A percentile compares a stretch with the other conserved stretches of the same genome.
These are phyloP conservation scores for Hemicentrotus pulcherrimus DNA, from an alignment of 35 echinoderm and acorn worm species.

Conservation along the genomic window DNA sequence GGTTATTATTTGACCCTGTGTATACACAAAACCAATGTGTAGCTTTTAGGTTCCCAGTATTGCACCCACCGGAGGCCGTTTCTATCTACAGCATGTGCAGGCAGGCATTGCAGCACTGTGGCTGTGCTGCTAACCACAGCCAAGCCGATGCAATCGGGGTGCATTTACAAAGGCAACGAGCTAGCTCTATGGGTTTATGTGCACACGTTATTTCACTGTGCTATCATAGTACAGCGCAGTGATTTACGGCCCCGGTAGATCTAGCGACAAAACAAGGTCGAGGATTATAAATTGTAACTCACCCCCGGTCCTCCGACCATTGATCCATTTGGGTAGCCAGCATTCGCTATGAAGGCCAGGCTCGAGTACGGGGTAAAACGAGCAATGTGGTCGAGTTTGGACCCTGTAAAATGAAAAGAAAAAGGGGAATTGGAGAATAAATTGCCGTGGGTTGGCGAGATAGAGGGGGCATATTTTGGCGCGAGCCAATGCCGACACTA, in stretches of 20 bases:
- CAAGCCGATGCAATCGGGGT: not conserved
- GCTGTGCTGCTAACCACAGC: not conserved
- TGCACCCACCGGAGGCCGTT: not conserved
- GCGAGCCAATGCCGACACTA: not conserved
- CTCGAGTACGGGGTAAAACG: slow-evolving; percentile 57
- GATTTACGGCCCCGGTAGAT: slow-evolving; percentile 38
- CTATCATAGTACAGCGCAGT: slow-evolving; percentile 8
- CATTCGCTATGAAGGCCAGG: slow-evolving; percentile 60
- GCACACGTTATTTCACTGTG: not conserved
- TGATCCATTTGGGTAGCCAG: slow-evolving; percentile 66
- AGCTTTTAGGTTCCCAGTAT: not conserved
- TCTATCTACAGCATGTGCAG: not conserved
- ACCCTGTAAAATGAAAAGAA: slow-evolving; percentile 40
- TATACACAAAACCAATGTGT: not conserved
- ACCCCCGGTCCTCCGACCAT: slow-evolving; percentile 61
- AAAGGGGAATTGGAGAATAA: not conserved
- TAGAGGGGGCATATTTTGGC: not conserved
- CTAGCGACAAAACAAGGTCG: slow-evolving; percentile 31
- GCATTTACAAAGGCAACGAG: slow-evolving; percentile 20
- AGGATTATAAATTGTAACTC: slow-evolving; percentile 46
- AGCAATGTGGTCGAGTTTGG: slow-evolving; percentile 61
- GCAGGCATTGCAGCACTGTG: not conserved
- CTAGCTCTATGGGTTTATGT: not conserved
- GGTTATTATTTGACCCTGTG: not conserved
- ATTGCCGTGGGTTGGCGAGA: not conserved